Evolutionary conservation across 2,113 vertebrate genomes (phyloP).

Genomic region (Chrysochloris asiatica): DNA sequence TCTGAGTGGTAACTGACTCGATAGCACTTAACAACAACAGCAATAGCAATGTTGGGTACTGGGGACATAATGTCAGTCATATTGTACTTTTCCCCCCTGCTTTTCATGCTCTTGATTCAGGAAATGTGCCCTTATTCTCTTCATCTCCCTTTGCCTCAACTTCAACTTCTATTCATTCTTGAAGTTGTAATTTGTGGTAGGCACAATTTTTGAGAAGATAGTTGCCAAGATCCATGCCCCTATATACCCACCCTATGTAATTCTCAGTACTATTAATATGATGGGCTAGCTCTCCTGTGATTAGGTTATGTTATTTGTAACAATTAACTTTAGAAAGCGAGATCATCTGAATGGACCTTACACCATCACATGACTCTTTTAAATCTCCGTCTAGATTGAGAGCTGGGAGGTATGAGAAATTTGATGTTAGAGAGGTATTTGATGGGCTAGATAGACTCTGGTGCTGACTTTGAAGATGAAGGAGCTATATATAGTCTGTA

Average conservation of each 20-base stretch:
- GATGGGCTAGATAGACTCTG: neutral
- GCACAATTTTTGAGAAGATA: neutral
- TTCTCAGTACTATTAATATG: neutral
- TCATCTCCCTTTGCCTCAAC: neutral
- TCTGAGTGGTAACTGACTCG: no score
- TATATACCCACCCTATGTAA: neutral
- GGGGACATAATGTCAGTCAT: neutral
- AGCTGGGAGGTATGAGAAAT: neutral
- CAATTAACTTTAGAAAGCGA: neutral
- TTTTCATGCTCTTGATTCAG: neutral
- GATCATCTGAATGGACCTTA: neutral
- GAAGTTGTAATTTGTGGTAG: neutral
- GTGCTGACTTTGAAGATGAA: neutral
- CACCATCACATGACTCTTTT: slow-evolving; percentile 4
- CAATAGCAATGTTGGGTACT: no score
- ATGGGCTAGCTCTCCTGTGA: neutral
- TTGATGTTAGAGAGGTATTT: neutral
- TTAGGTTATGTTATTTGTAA: neutral
- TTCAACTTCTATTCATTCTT: slow-evolving; percentile 14
- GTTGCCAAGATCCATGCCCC: neutral
- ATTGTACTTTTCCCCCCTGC: neutral
- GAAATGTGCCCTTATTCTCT: neutral
- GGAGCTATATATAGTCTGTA: neutral
- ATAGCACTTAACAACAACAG: no score
- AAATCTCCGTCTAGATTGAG: neutral